Evolutionary conservation across 2,113 vertebrate genomes (phyloP).

Genomic region (Crotalus horridus): DNA sequence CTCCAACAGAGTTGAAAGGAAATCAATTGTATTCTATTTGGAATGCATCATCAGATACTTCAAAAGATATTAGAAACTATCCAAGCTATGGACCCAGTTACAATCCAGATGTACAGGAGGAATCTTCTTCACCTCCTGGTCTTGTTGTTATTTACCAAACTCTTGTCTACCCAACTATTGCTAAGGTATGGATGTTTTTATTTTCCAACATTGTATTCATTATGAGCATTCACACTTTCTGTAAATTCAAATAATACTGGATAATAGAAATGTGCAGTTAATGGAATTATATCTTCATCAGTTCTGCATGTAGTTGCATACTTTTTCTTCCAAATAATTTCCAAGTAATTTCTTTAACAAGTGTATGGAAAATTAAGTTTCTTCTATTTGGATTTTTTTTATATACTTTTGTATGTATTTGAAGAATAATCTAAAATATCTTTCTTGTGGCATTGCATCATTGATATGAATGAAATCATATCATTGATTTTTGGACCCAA

Average conservation of each 20-base stretch:
- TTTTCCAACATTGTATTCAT: neutral
- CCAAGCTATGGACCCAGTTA: constrained; percentile 37
- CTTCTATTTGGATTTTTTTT: neutral
- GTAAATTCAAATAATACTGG: neutral
- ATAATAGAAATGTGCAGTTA: neutral
- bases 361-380: neutral
- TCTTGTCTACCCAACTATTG: constrained; percentile 57
- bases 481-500: neutral
- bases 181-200: constrained; percentile 53
- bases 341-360: neutral
- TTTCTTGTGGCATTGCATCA: neutral
- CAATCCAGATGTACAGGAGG: constrained; percentile 45
- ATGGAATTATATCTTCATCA: neutral
- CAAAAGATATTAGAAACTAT: neutral
- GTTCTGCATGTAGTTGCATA: neutral
- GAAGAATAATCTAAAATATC: neutral
- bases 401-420: neutral
- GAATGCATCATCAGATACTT: constrained; percentile 31
- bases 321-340: neutral
- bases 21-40: constrained; percentile 32
- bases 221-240: neutral
- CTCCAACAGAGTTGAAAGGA: constrained; percentile 15
- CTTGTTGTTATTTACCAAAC: constrained; percentile 63
- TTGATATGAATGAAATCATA: neutral
- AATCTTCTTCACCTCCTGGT: constrained; percentile 45